These are phyloP conservation scores for Conus ventricosus DNA, from an alignment of 1,140 invertebrate species.

Conservation along the genomic window DNA sequence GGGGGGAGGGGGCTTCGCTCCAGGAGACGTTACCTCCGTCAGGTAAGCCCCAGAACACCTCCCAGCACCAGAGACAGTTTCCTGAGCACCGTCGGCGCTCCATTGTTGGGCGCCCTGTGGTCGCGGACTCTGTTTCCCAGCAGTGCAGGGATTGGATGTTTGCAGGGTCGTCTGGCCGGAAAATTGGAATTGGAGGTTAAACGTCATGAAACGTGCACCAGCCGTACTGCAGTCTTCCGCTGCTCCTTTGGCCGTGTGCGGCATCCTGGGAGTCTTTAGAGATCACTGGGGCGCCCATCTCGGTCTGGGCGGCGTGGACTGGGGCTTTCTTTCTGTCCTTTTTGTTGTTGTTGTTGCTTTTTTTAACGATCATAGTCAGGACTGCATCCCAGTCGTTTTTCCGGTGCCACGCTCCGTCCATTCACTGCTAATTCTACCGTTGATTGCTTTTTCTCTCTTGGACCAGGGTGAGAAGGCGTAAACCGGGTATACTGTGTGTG, in stretches of 20 bases:
- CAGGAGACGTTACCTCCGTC: background rate
- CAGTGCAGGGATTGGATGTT: background rate
- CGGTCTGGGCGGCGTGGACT: too few relatives aligned
- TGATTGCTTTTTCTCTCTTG: too few relatives aligned
- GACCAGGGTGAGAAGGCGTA: too few relatives aligned
- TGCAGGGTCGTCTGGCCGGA: background rate
- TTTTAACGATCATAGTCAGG: too few relatives aligned
- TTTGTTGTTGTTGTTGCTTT: too few relatives aligned
- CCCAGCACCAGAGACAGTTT: background rate
- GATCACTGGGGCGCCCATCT: too few relatives aligned
- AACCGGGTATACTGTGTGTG: too few relatives aligned
- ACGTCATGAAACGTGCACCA: background rate
- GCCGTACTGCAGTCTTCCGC: background rate
- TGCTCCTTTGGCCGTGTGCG: background rate
- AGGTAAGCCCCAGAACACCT: background rate
- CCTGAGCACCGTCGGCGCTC: background rate
- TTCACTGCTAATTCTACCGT: too few relatives aligned
- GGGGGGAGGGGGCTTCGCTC: background rate
- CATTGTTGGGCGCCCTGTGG: background rate
- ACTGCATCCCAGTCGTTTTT: too few relatives aligned
- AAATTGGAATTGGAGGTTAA: background rate
- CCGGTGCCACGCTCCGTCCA: too few relatives aligned
- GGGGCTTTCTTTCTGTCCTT: too few relatives aligned
- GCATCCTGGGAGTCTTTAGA: background rate
- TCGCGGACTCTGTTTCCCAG: background rate